These are phyloP conservation scores for Neodiprion virginianus DNA, from an alignment of 1,140 invertebrate genomes.

Conservation along the genomic window DNA sequence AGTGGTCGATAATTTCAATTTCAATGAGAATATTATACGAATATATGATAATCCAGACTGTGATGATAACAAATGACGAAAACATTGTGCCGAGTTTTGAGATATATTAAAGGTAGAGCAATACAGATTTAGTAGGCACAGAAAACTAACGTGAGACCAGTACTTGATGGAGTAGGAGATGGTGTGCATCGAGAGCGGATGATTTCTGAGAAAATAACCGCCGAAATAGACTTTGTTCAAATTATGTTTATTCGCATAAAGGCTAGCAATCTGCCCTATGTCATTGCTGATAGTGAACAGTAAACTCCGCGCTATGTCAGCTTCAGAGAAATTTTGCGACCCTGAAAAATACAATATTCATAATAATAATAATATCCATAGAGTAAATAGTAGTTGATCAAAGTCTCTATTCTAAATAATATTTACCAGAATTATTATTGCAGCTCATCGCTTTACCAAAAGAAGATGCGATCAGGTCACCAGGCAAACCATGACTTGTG, in stretches of 20 bases:
- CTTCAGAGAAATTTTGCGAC: constrained; percentile 59
- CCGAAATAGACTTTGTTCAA: constrained; percentile 77
- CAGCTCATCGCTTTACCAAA: constrained; percentile 73
- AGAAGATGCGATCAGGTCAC: constrained; percentile 78
- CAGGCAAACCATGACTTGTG: constrained; percentile 66
- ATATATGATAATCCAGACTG: constrained; percentile 14
- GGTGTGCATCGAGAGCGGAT: constrained; percentile 79
- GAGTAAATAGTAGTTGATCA: not conserved
- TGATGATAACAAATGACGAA: too few species aligned
- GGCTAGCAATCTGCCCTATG: constrained; percentile 78
- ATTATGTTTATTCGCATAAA: constrained; percentile 74
- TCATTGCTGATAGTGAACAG: constrained; percentile 80
- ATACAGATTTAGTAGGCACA: constrained; percentile 13
- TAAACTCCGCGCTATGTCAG: constrained; percentile 76
- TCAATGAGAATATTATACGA: constrained; percentile 6
- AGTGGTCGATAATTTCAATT: not conserved
- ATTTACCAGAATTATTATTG: constrained; percentile 44
- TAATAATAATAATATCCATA: constrained; percentile 10
- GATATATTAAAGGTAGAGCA: not conserved
- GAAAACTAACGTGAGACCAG: constrained; percentile 69
- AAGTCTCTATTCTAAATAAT: constrained; percentile 4
- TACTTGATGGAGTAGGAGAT: constrained; percentile 78
- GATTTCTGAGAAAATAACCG: constrained; percentile 79
- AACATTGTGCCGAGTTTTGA: not conserved
- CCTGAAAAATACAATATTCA: constrained; percentile 24